Base-by-base conservation (phyloP, 2,113 vertebrate genomes). In the Hirundichthys speculiger region DNA sequence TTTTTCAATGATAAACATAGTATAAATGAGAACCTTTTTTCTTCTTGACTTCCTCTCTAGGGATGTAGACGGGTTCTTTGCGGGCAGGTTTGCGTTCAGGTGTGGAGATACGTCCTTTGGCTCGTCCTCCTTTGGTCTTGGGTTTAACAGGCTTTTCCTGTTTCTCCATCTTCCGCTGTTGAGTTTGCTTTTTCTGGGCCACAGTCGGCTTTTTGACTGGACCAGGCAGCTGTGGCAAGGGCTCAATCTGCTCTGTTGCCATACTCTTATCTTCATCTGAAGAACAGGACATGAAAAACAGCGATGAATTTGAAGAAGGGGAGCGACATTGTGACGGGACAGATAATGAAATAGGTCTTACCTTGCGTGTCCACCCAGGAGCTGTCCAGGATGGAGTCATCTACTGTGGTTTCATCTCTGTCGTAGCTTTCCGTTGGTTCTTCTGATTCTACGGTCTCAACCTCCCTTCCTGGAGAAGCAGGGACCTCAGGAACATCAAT, bases 321-420 rank as follows among this genome's bases (percentile, higher is more conserved):
- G 24, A 49, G 18, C 6, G 50, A 39, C n/a, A 54, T 47, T 16
- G 4, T 16, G 3, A 62, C 13, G 42, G 3, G 21, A 24, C n/a
- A 14, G 18, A 5, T 5, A 7, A 51, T 12, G 2, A 43, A 27
- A 19, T 5, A 39, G 25, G 67, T 86, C 94, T 94, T 89, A 99
- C 97, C 98, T 96, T 98, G 98, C 77, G 96, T 95, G 83, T 99
- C 97, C 63, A 98, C 91, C 98, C 97, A 99, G 88, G 96, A 96
- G 90, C 97, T 99, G 95, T 99, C 98, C 93, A 99, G 92, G 85
- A 99, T 90, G 86, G 98, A 99, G 91, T 99, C 98, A 13, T 99
- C 98, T 1, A 99, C 96, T 27, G 97, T 99, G 64, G 97, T 98
- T 89, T 99, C 98, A 18, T 99, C 98, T 89, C 91, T 94, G 83